phyloP scores from a whole-genome alignment of 2,888 invertebrate species.

The Netelia melanura region DNA sequence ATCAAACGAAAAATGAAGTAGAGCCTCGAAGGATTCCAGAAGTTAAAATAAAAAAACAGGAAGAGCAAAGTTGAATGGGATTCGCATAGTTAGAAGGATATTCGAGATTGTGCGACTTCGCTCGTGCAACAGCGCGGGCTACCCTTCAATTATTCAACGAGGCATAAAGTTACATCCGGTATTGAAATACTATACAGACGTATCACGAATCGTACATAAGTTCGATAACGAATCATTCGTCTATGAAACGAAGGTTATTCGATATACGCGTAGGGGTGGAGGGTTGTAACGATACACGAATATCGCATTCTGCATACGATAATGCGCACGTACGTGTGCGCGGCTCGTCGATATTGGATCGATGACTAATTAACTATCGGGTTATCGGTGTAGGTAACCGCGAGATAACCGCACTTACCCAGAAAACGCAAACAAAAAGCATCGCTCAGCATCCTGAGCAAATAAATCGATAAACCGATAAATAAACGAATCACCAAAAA shows the following conservation, averaged over 20 bases:
- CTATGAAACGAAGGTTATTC: neutral
- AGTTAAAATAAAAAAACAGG: neutral
- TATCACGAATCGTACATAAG: conserved; percentile 1
- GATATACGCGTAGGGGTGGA: neutral
- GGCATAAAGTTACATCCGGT: conserved; percentile 15
- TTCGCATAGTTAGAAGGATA: conserved; percentile 3
- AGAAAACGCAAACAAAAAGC: neutral
- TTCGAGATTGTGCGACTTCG: neutral
- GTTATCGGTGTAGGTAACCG: conserved; percentile 14
- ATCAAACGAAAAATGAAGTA: neutral
- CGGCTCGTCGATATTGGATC: conserved; percentile 2
- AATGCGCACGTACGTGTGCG: conserved; percentile 9
- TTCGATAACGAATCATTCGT: conserved; percentile 32
- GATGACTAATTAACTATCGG: conserved; percentile 44
- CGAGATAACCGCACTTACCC: neutral
- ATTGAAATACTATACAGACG: conserved; percentile 4
- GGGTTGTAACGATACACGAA: conserved; percentile 13
- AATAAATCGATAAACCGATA: neutral
- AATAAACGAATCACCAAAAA: neutral
- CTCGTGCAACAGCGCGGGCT: neutral
- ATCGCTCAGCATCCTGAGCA: neutral
- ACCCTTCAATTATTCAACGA: conserved; percentile 8
- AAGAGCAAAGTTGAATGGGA: neutral
- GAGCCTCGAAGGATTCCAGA: neutral
- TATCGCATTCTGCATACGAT: neutral